Conservation (phyloP, 2,888 invertebrate genomes). For the Thera britannica region DNA sequence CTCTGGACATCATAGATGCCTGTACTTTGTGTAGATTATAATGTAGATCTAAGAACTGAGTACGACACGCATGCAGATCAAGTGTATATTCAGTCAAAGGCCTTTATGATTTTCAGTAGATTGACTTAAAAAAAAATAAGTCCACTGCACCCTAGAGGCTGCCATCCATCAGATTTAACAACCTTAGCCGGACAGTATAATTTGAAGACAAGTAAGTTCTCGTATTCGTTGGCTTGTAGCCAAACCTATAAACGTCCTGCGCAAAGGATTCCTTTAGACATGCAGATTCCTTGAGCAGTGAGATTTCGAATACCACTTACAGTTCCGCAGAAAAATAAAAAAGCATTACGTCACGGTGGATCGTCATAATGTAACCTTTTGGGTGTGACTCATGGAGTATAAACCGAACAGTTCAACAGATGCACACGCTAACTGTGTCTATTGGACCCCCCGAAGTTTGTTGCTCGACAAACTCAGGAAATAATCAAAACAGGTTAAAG, state of each 20-base stretch:
- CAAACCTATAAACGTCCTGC: slow-evolving; percentile 70
- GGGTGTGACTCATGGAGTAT: neutral
- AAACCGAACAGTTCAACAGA: too few relatives aligned
- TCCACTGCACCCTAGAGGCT: slow-evolving; percentile 1
- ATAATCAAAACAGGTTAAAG: too few relatives aligned
- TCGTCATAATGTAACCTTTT: neutral
- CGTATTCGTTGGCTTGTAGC: slow-evolving; percentile 63
- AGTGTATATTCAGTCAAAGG: too few relatives aligned
- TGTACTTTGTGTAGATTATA: too few relatives aligned
- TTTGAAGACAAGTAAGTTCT: slow-evolving; percentile 55
- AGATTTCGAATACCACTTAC: slow-evolving; percentile 2
- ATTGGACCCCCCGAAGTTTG: too few relatives aligned
- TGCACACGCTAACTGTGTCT: too few relatives aligned
- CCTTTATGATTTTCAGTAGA: too few relatives aligned
- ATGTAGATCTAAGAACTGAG: too few relatives aligned
- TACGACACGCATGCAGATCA: too few relatives aligned
- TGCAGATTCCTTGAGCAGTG: slow-evolving; percentile 58
- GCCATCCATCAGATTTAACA: slow-evolving; percentile 6
- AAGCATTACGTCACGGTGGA: neutral
- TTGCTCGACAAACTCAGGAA: too few relatives aligned
- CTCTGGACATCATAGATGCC: too few relatives aligned
- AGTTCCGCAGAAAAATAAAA: neutral
- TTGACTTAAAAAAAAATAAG: neutral
- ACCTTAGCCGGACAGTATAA: slow-evolving; percentile 24
- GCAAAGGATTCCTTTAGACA: slow-evolving; percentile 50